These are phyloP conservation scores for Cerastis leucographa DNA, from an alignment of 2,888 invertebrate genomes.

Conservation along the genomic window DNA sequence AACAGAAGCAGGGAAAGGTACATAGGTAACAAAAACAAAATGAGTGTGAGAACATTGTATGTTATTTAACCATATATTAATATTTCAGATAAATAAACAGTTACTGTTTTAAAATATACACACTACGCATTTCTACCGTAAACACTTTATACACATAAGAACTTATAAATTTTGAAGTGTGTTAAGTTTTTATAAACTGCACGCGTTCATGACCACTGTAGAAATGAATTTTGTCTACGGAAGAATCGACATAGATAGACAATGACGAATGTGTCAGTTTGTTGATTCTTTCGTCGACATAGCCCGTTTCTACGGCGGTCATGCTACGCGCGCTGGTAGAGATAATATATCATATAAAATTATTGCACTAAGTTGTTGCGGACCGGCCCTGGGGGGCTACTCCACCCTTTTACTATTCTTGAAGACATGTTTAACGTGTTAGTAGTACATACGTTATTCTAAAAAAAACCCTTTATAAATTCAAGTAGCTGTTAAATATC, in stretches of 20 bases:
- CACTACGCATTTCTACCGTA: conserved; percentile 75
- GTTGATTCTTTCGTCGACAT: no score
- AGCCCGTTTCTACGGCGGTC: no score
- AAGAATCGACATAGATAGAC: no score
- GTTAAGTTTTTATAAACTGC: conserved; percentile 68
- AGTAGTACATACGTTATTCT: conserved; percentile 60
- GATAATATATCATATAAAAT: conserved; percentile 68
- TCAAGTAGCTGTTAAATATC: conserved; percentile 71
- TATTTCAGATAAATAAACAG: conserved; percentile 86
- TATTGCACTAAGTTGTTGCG: conserved; percentile 72
- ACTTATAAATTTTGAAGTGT: conserved; percentile 74
- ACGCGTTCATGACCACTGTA: no score
- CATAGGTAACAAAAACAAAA: conserved; percentile 65
- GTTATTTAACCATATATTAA: conserved; percentile 85
- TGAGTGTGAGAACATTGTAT: conserved; percentile 79
- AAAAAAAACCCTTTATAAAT: conserved; percentile 60
- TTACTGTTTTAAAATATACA: conserved; percentile 80
- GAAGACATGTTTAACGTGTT: conserved; percentile 61
- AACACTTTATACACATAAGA: conserved; percentile 81
- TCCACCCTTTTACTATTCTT: conserved; percentile 60
- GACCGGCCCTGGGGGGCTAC: conserved; percentile 20
- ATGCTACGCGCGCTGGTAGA: no score
- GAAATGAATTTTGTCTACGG: no score
- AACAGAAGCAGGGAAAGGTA: background rate
- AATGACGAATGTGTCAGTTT: no score